Evolutionary conservation across 2,797 vertebrate genomes (phyloP), one percentile per base, ranked within the genome.

Genomic region (Anisognathus igniventris): DNA sequence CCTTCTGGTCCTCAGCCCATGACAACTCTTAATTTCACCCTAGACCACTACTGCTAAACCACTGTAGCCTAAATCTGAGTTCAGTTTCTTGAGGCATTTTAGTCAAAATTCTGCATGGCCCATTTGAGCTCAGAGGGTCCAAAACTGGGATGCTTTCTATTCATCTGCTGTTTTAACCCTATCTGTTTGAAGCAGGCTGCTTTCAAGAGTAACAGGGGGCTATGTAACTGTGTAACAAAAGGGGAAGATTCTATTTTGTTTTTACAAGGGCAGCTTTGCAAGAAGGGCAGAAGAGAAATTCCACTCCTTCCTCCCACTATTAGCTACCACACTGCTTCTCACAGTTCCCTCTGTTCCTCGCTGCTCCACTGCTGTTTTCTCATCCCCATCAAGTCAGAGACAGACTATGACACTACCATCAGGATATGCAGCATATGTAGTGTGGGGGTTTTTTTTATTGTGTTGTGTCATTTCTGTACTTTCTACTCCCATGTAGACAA

Each of bases 361-460:
- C 27, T 33, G 35, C 9, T 58, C 24, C 9, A 5, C 24, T 72
- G 14, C 17, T 79, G 18, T 76, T 68, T 85, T 40, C 51, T 68
- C 6, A 19, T 66, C 78, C 1, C 1, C 45, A 51, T 84, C 35
- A 74, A 83, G 64, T 45, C 45, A 68, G 60, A 84, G 39, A 58
- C 31, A 85, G 33, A 28, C 33, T 23, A 5, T 64, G 61, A 53
- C 10, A 25, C 22, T 12, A 7, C 35, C 18, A n/a, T 33, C n/a
- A 68, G 21, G 31, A 75, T 44, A 72, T 15, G 28, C 31, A 48
- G 45, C 33, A 48, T 60, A 66, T 48, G 33, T 18, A 48, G 20
- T 12, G 22, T 54, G 56, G 8, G 0, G 0, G 1, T 58, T 58
- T 58, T 42, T 58, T 58, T 54, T 4, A 15, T 37, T 30, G 6